Evolutionary conservation across 2,888 invertebrate species (phyloP).

Genomic region (Volucella inanis): DNA sequence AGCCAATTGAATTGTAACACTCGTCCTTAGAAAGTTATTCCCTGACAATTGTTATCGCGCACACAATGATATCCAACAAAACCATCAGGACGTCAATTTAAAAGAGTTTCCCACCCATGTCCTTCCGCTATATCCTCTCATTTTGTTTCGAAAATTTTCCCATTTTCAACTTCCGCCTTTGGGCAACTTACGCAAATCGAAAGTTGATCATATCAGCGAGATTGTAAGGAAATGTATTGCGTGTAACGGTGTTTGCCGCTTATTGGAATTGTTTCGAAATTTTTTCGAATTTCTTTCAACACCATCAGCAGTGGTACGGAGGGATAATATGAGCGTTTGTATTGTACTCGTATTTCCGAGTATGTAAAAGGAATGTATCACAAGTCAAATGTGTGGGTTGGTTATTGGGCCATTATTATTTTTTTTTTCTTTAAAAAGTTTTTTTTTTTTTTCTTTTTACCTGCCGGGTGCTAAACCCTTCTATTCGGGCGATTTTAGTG

Average conservation of each 20-base stretch:
- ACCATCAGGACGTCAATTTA: slow-evolving; percentile 34
- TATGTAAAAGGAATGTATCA: too few relatives aligned
- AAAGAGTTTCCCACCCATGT: slow-evolving; percentile 28
- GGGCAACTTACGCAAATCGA: slow-evolving; percentile 44
- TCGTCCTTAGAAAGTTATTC: neutral
- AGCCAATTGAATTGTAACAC: neutral
- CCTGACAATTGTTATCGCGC: slow-evolving; percentile 14
- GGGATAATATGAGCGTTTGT: neutral
- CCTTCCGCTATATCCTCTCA: slow-evolving; percentile 1
- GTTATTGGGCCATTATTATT: too few relatives aligned
- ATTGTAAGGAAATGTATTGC: neutral
- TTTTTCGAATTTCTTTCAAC: slow-evolving; percentile 10
- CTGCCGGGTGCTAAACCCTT: too few relatives aligned
- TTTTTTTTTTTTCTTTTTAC: too few relatives aligned
- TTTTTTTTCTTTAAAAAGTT: too few relatives aligned
- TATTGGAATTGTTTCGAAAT: slow-evolving; percentile 50
- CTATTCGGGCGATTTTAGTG: too few relatives aligned
- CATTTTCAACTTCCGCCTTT: slow-evolving; percentile 34
- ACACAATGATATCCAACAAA: slow-evolving; percentile 9
- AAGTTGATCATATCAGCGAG: slow-evolving; percentile 45
- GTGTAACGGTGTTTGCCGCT: slow-evolving; percentile 15
- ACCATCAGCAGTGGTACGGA: neutral
- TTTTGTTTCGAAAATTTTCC: slow-evolving; percentile 22
- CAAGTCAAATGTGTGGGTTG: too few relatives aligned
- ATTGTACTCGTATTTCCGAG: too few relatives aligned